Base-by-base conservation (phyloP, 1,140 invertebrate genomes). In the Thaumetopoea pityocampa region DNA sequence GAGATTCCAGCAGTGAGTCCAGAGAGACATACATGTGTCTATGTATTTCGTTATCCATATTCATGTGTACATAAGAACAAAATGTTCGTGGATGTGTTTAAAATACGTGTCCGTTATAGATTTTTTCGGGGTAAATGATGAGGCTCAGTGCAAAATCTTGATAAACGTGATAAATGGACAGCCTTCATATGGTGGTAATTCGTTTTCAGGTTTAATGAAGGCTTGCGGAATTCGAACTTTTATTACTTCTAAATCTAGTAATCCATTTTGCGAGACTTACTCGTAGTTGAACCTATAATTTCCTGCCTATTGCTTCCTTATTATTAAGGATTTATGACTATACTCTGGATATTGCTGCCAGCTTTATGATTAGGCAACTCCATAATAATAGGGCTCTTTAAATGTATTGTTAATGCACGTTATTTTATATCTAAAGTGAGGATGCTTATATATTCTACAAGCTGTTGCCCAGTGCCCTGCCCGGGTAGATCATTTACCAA, bases 91-190 rank as follows among this genome's bases (percentile, higher is more conserved):
- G 23, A 26, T 37, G 48, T 49, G 20, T 55, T 51, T 51, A 27
- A 55, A 55, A 60, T 49, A n/a, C n/a, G 43, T 56, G 22, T 23
- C 37, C 26, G 46, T 42, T 50, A 56, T 61, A 61, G 58, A 57
- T 59, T 63, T 57, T 55, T 29, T 37, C 27, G 24, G 45, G 34
- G 55, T 55, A 55, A 59, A 59, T 55, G 60, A 64, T 58, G 56
- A 49, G 52, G 51, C 49, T 35, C 49, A 43, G 46, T 44, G 46
- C 36, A 51, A 58, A 58, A 64, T 60, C 52, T 56, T 59, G 60
- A 60, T 64, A 64, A 64, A 64, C 46, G 50, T 64, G 56, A 64
- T 64, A 56, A 64, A 64, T 60, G 60, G 48, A 52, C 46, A 64
- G 35, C 34, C 38, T 53, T 35, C 51, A 52, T 49, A 50, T 42